Evolutionary conservation across 2,888 invertebrate genomes (phyloP).

Genomic region (Acleris sparsana): DNA sequence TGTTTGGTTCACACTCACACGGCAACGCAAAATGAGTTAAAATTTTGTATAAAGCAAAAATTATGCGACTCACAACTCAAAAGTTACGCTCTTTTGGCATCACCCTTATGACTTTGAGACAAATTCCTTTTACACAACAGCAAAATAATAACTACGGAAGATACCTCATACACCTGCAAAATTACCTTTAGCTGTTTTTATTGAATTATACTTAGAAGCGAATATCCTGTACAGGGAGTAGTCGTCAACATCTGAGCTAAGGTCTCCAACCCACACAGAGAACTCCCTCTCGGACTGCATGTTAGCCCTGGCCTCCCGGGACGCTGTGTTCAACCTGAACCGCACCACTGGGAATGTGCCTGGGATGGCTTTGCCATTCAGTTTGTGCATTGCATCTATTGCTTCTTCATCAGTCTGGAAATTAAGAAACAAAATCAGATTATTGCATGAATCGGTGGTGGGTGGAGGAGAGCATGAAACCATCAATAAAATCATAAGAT

Average conservation of each 20-base stretch:
- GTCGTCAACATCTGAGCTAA: slow-evolving; percentile 97
- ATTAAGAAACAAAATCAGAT: neutral
- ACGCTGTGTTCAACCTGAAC: slow-evolving; percentile 95
- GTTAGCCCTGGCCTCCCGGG: slow-evolving; percentile 84
- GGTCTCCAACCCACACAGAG: slow-evolving; percentile 98
- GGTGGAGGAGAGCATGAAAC: no score
- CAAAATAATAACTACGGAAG: no score
- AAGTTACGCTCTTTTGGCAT: no score
- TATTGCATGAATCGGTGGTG: no score
- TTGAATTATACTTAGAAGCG: slow-evolving; percentile 94
- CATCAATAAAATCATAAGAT: no score
- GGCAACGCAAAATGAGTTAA: no score
- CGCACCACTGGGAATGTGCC: slow-evolving; percentile 93
- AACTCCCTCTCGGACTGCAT: slow-evolving; percentile 91
- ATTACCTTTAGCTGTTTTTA: slow-evolving; percentile 95
- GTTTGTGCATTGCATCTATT: slow-evolving; percentile 95
- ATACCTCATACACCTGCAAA: no score
- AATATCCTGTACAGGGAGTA: slow-evolving; percentile 96
- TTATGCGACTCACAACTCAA: no score
- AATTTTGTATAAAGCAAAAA: no score
- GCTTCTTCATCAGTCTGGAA: slow-evolving; percentile 93
- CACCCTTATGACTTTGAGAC: no score
- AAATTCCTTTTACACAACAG: no score
- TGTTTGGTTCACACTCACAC: no score
- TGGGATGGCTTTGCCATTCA: slow-evolving; percentile 97